Percentiles rank a stretch among this genome's conserved stretches.
Evolutionary conservation across 2,888 invertebrate species (phyloP).

Genomic region (Timandra comae): DNA sequence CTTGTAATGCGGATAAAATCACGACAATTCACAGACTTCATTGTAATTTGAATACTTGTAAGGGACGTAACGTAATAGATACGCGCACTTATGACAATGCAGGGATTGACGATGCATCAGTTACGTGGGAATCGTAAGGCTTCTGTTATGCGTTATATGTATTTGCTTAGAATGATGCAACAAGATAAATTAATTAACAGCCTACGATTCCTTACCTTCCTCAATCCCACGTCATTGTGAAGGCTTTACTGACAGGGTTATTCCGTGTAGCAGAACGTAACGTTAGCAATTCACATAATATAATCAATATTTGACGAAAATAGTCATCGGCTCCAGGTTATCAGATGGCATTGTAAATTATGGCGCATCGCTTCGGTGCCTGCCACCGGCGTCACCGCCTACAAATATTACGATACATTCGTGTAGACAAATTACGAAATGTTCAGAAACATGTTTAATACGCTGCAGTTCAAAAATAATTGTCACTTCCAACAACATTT

Average conservation of each 20-base stretch:
- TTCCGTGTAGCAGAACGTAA: slow-evolving; percentile 22
- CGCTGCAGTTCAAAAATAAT: too few species aligned
- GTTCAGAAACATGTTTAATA: too few species aligned
- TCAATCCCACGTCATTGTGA: slow-evolving; percentile 32
- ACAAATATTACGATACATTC: slow-evolving; percentile 33
- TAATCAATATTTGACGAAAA: slow-evolving; percentile 50
- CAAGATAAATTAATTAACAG: slow-evolving; percentile 28
- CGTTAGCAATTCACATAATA: slow-evolving; percentile 25
- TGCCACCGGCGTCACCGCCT: slow-evolving; percentile 52
- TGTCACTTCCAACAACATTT: too few species aligned
- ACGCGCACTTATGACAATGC: slow-evolving; percentile 1
- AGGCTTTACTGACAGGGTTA: slow-evolving; percentile 19
- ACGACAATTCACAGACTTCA: slow-evolving; percentile 8
- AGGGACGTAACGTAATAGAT: too few species aligned
- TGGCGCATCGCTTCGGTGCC: slow-evolving; percentile 49
- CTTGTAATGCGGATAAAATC: slow-evolving; percentile 9
- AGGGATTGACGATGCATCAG: slow-evolving; percentile 5
- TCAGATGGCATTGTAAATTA: slow-evolving; percentile 56
- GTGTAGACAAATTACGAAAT: too few species aligned
- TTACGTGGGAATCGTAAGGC: slow-evolving; percentile 10
- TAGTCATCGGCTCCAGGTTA: slow-evolving; percentile 40
- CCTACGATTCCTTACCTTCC: slow-evolving; percentile 28
- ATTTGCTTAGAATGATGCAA: slow-evolving; percentile 15
- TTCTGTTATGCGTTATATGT: slow-evolving; percentile 14
- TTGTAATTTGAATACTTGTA: too few species aligned